Conservation (phyloP, 2,113 vertebrate genomes). For the Hemiscyllium ocellatum region DNA sequence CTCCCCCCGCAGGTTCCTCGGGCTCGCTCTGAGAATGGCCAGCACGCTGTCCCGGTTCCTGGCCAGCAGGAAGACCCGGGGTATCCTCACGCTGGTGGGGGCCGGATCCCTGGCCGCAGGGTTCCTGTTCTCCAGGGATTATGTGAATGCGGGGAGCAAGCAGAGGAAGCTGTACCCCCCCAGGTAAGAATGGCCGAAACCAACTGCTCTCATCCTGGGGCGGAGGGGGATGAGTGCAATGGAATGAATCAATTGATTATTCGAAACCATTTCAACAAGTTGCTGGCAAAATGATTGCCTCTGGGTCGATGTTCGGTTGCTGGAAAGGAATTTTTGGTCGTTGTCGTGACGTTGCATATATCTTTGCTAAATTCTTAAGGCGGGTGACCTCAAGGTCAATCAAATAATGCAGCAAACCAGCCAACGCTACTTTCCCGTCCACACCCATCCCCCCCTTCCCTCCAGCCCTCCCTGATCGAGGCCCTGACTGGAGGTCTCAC, state of each 20-base stretch:
- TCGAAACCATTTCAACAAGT: background rate
- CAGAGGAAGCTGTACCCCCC: slow-evolving; percentile 75
- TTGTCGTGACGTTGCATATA: no score
- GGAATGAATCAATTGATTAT: background rate
- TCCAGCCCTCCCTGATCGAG: no score
- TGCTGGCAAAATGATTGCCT: background rate
- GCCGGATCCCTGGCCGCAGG: slow-evolving; percentile 76
- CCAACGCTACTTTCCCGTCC: no score
- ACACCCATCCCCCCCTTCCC: background rate
- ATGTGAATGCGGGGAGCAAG: slow-evolving; percentile 58
- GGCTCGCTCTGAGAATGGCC: slow-evolving; percentile 60
- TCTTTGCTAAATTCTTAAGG: background rate
- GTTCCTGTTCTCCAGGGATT: slow-evolving; percentile 68
- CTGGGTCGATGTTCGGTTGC: background rate
- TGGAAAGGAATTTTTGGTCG: background rate
- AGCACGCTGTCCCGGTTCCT: slow-evolving; percentile 73
- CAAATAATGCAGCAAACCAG: background rate
- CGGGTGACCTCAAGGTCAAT: background rate
- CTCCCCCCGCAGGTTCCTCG: background rate
- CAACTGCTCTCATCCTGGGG: slow-evolving; percentile 44
- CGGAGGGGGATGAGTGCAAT: background rate
- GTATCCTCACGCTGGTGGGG: slow-evolving; percentile 73
- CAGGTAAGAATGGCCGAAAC: slow-evolving; percentile 60
- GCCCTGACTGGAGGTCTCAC: background rate
- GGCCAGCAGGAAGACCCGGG: slow-evolving; percentile 60